These are phyloP conservation scores for Emydocephalus ijimae DNA, from an alignment of 2,113 vertebrate species.

Conservation along the genomic window DNA sequence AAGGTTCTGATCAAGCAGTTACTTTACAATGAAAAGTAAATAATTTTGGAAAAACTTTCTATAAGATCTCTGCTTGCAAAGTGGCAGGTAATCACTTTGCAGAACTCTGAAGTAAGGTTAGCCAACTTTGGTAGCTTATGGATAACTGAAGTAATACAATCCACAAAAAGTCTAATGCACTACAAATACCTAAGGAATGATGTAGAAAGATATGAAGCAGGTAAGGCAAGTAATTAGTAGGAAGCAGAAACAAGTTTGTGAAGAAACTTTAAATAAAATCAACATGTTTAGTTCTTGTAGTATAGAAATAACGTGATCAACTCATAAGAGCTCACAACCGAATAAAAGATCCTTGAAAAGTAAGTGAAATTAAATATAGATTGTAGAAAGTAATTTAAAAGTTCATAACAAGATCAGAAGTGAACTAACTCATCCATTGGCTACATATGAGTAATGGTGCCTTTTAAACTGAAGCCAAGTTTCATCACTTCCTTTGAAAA, in stretches of 20 bases:
- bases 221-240: background rate
- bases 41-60: background rate
- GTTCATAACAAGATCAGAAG: background rate
- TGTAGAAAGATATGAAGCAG: background rate
- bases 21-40: background rate
- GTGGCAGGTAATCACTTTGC: background rate
- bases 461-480: background rate
- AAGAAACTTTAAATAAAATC: background rate
- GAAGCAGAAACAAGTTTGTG: background rate
- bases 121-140: background rate
- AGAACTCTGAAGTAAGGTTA: background rate
- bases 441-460: background rate
- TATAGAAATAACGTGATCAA: background rate
- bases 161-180: background rate
- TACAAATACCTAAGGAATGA: background rate
- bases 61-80: background rate
- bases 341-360: background rate
- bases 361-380: background rate
- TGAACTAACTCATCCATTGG: background rate
- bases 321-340: background rate
- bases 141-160: background rate
- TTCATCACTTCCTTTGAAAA: background rate
- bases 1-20: background rate
- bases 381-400: background rate
- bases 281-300: background rate